Evolutionary conservation across 2,888 invertebrate species (phyloP).

Genomic region (Rotaria macrura): DNA sequence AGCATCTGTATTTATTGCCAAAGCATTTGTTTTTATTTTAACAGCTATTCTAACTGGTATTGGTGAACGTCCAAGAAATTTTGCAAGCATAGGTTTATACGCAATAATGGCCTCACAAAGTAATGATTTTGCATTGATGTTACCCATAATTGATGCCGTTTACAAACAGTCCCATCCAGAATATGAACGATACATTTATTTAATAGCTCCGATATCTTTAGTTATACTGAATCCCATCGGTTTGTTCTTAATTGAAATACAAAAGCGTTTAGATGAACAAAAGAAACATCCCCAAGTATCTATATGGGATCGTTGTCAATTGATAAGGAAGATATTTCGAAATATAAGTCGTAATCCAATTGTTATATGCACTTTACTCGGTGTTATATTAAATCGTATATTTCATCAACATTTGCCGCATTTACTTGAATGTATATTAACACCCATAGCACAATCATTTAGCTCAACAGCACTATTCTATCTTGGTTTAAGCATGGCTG

Average conservation of each 20-base stretch:
- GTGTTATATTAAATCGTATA: conserved; percentile 69
- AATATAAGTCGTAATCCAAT: conserved; percentile 72
- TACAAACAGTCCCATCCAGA: conserved; percentile 76
- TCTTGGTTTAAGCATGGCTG: conserved; percentile 80
- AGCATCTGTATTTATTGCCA: conserved; percentile 70
- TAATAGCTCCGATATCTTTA: conserved; percentile 84
- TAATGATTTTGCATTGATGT: conserved; percentile 91
- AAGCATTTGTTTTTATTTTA: conserved; percentile 65
- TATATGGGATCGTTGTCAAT: neutral
- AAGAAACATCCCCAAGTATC: no score
- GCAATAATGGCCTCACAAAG: conserved; percentile 90
- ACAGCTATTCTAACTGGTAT: conserved; percentile 62
- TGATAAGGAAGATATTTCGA: conserved; percentile 36
- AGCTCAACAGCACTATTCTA: conserved; percentile 80
- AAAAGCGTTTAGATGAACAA: conserved; percentile 53
- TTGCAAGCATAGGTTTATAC: conserved; percentile 75
- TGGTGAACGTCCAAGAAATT: conserved; percentile 63
- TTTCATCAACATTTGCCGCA: conserved; percentile 69
- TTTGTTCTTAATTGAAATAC: conserved; percentile 75
- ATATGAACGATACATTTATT: conserved; percentile 75
- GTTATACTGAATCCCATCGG: conserved; percentile 82
- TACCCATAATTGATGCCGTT: conserved; percentile 77
- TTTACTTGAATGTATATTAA: conserved; percentile 64
- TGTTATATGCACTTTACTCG: conserved; percentile 77
- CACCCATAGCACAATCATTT: conserved; percentile 60